Percentiles rank a stretch among this genome's conserved stretches.
phyloP scores from a whole-genome alignment of 2,888 invertebrate species.

The Silvanus unidentatus region DNA sequence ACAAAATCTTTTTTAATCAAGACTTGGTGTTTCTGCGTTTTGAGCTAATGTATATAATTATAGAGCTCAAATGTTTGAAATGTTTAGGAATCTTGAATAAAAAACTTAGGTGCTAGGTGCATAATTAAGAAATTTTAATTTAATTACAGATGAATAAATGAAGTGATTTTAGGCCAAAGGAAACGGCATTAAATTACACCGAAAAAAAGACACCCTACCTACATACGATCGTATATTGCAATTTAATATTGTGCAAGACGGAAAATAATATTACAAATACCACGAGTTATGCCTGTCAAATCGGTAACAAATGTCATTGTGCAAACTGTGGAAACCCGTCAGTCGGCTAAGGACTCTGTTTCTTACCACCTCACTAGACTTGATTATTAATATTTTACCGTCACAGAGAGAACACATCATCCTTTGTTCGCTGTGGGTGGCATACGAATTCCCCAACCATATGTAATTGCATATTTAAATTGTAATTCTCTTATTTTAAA shows the following conservation, averaged over 20 bases:
- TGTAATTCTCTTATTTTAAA: too few species aligned
- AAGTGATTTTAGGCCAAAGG: neutral
- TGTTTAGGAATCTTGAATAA: too few species aligned
- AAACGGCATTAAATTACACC: neutral
- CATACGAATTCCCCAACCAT: neutral
- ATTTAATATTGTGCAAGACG: neutral
- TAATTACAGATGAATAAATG: too few species aligned
- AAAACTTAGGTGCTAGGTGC: too few species aligned
- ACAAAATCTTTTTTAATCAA: too few species aligned
- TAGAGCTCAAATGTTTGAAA: too few species aligned
- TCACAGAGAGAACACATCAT: neutral
- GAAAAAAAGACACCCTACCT: too few species aligned
- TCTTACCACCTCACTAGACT: conserved; percentile 6
- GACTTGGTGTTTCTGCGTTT: too few species aligned
- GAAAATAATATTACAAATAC: conserved; percentile 4
- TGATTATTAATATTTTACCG: conserved; percentile 2
- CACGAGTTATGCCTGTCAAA: conserved; percentile 4
- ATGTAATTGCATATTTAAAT: too few species aligned
- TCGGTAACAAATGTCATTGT: conserved; percentile 4
- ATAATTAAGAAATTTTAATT: too few species aligned
- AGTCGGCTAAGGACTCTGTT: conserved; percentile 1
- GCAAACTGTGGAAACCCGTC: conserved; percentile 7
- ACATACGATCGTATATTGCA: neutral
- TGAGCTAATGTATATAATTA: too few species aligned
- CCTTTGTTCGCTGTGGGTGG: conserved; percentile 4